phyloP scores from a whole-genome alignment of 2,797 vertebrate species.

The Sternotherus odoratus region DNA sequence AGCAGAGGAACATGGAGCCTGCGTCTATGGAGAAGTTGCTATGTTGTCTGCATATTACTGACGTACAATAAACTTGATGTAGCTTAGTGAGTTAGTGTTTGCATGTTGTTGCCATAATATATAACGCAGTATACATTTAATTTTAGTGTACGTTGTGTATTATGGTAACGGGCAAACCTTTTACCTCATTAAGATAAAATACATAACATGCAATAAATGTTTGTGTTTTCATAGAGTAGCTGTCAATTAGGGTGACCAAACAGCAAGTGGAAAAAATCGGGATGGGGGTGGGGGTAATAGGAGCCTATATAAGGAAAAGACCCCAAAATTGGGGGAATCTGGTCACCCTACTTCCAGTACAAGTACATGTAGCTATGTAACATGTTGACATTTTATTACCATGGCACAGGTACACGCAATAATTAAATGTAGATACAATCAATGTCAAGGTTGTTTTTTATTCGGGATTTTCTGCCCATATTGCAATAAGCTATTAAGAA shows the following conservation, averaged over 20 bases:
- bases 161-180: not conserved
- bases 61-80: no score
- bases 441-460: not conserved
- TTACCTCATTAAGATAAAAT: no score
- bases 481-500: not conserved
- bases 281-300: no score
- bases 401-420: not conserved
- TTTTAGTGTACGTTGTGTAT: not conserved
- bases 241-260: no score
- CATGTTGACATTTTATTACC: not conserved
- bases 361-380: not conserved
- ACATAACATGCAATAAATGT: no score
- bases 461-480: not conserved
- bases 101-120: not conserved
- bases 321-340: no score
- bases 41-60: no score
- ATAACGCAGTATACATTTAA: not conserved
- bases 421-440: not conserved
- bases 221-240: no score
- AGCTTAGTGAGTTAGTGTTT: not conserved
- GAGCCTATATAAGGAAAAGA: no score
- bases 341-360: not conserved
- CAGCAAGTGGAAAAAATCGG: no score
- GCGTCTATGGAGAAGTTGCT: no score
- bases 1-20: no score